Conservation (phyloP, 2,888 invertebrate species). For the Rotaria sp. region DNA sequence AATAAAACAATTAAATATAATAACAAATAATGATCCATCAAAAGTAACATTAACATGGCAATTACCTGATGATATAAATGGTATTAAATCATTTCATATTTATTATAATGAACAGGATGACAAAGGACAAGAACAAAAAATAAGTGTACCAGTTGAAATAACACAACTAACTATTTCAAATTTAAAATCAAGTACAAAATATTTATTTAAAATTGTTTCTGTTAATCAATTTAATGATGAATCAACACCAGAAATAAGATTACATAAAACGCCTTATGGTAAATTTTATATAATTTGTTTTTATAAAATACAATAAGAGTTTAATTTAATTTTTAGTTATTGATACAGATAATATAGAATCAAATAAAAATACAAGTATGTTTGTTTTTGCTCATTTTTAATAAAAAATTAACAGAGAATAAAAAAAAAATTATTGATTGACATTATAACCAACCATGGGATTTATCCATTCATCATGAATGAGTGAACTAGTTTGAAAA, state of each 20-base stretch:
- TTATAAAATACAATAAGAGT: background rate
- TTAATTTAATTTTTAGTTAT: background rate
- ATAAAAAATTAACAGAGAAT: too few species aligned
- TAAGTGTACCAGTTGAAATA: background rate
- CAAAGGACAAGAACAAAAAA: background rate
- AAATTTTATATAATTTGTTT: background rate
- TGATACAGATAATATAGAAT: background rate
- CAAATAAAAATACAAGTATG: background rate
- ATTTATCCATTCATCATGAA: too few species aligned
- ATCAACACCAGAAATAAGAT: slow-evolving; percentile 3
- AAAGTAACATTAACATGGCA: slow-evolving; percentile 28
- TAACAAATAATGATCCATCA: slow-evolving; percentile 11
- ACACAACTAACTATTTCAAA: background rate
- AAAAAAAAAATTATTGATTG: background rate
- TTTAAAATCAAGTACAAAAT: slow-evolving; percentile 21
- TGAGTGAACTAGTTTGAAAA: too few species aligned
- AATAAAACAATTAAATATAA: slow-evolving; percentile 22
- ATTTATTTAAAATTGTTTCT: slow-evolving; percentile 22
- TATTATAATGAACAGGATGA: slow-evolving; percentile 15
- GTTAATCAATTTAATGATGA: slow-evolving; percentile 22
- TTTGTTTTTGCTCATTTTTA: background rate
- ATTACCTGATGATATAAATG: background rate
- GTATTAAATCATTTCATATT: background rate
- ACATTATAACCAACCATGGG: too few species aligned
- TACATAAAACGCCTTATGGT: slow-evolving; percentile 11